A percentile compares a stretch with the other conserved stretches of the same genome.
phyloP scores from a whole-genome alignment of 2,113 vertebrate species.

The Vicugna pacos region DNA sequence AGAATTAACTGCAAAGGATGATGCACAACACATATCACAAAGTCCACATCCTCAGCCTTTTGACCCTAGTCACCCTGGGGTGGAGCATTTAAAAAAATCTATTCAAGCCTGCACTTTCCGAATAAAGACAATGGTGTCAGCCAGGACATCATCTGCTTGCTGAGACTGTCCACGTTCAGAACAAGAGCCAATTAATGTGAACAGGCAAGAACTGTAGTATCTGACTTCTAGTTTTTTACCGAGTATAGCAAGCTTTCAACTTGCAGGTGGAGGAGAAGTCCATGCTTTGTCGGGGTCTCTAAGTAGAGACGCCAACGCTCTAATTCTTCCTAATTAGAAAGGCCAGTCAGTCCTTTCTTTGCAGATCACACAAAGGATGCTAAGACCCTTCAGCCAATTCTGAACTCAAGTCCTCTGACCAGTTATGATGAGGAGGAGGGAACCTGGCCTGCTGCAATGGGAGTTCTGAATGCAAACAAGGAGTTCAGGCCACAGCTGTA shows the following conservation, averaged over 20 bases:
- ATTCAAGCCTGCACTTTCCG: not conserved
- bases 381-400: not conserved
- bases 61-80: not conserved
- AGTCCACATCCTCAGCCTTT: not conserved
- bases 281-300: not conserved
- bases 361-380: not conserved
- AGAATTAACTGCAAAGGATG: not conserved
- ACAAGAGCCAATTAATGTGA: not conserved
- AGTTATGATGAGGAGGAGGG: not conserved
- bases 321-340: not conserved
- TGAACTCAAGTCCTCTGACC: not conserved
- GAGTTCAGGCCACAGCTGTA: not conserved
- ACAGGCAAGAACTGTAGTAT: not conserved
- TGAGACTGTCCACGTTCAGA: not conserved
- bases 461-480: not conserved
- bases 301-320: not conserved
- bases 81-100: not conserved
- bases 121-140: not conserved
- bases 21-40: fast-evolving
- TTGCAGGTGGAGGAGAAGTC: not conserved
- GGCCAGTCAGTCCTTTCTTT: not conserved
- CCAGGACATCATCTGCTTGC: too few relatives aligned
- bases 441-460: not conserved
- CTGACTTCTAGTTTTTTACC: not conserved
- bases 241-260: not conserved